These are phyloP conservation scores for Axinella damicornis DNA, from an alignment of 37 sponge, comb jelly and placozoan genomes.

Conservation along the genomic window DNA sequence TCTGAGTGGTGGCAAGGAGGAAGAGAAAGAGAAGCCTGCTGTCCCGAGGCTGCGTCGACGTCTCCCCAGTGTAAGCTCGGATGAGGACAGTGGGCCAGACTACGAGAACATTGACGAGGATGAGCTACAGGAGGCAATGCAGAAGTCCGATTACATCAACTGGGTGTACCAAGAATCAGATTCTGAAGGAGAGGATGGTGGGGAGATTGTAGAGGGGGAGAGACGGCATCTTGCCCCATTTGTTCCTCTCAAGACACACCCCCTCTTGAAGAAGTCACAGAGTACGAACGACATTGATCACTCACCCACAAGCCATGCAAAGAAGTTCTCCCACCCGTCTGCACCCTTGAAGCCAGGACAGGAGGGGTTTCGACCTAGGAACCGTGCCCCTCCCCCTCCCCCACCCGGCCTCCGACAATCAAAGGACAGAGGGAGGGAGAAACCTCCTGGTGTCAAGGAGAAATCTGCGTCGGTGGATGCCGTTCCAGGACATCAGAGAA, in stretches of 20 bases:
- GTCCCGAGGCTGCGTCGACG: not conserved
- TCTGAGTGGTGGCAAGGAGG: not conserved
- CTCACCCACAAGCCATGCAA: not conserved
- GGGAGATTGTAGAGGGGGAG: not conserved
- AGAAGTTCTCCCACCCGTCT: not conserved
- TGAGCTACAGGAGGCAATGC: too few species aligned
- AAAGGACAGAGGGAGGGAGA: not conserved
- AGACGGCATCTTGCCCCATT: conserved; percentile 1
- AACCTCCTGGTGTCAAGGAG: too few species aligned
- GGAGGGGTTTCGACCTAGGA: conserved; percentile 19
- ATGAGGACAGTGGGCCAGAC: not conserved
- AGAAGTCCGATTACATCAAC: conserved; percentile 38
- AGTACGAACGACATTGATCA: not conserved
- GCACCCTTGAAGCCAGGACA: not conserved
- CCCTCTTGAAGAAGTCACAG: conserved; percentile 35
- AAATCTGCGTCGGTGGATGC: too few species aligned
- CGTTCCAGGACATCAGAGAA: not conserved
- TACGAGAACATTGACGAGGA: conserved; percentile 15
- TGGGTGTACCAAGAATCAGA: not conserved
- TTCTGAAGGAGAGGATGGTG: conserved; percentile 18
- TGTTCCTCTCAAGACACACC: conserved; percentile 29
- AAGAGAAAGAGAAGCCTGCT: not conserved
- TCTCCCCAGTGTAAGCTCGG: too few species aligned
- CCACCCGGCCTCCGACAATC: not conserved
- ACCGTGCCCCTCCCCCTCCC: conserved; percentile 57